Evolutionary conservation across 1,140 invertebrate species (phyloP).

Genomic region (Rhizoglyphus robini): DNA sequence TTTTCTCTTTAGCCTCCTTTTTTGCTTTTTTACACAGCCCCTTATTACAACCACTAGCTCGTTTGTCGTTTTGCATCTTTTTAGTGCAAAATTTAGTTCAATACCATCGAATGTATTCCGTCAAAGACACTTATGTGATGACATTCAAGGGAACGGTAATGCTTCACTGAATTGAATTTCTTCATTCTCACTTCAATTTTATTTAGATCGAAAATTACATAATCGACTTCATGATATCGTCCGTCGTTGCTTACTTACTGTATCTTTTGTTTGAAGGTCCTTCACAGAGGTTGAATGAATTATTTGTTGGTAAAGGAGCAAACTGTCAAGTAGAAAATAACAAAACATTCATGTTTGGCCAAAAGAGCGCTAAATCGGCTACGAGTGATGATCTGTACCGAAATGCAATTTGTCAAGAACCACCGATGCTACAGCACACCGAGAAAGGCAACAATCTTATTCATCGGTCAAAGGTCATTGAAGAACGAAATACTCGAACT

Average conservation of each 20-base stretch:
- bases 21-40: not conserved
- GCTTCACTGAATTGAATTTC: no score
- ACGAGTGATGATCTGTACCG: no score
- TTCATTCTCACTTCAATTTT: no score
- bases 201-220: conserved; percentile 12
- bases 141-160: conserved; percentile 6
- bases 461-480: not conserved
- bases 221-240: not conserved
- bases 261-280: conserved; percentile 8
- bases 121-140: conserved; percentile 5
- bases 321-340: not conserved
- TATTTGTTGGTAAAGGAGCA: not conserved
- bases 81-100: conserved; percentile 2
- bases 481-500: not conserved
- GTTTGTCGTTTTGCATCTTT: conserved; percentile 5
- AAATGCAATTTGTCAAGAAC: no score
- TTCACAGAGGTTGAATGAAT: not conserved
- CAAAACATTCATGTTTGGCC: not conserved
- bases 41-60: not conserved
- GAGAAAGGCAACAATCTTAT: not conserved
- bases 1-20: not conserved
- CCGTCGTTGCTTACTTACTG: not conserved
- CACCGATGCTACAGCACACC: not conserved
- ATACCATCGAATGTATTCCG: conserved; percentile 10
- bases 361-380: not conserved